Conservation (phyloP, 2,888 invertebrate genomes). For the Nasonia oneida region DNA sequence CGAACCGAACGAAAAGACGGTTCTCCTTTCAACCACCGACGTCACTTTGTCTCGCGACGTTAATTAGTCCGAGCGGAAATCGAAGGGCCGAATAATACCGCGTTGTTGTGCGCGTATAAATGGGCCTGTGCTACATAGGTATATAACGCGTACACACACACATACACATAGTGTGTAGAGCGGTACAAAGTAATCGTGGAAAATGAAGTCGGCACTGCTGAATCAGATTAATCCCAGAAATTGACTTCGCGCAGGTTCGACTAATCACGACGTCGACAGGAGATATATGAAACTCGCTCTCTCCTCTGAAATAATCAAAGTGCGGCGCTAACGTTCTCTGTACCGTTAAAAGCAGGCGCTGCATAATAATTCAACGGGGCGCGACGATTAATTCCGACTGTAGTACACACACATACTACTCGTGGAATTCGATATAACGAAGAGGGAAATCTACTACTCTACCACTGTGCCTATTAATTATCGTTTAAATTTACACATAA, state of each 20-base stretch:
- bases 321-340: constrained; percentile 10
- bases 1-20: constrained; percentile 8
- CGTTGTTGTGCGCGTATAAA: background rate
- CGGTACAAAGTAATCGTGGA: background rate
- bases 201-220: background rate
- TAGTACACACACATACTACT: background rate
- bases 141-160: background rate
- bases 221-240: background rate
- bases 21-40: background rate
- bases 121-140: background rate
- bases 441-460: background rate
- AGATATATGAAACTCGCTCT: background rate
- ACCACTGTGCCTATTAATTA: no score
- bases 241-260: constrained; percentile 15
- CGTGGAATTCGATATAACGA: background rate
- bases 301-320: constrained; percentile 26
- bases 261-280: constrained; percentile 3
- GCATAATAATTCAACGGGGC: constrained; percentile 25
- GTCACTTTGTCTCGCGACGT: background rate
- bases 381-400: constrained; percentile 20
- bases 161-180: no score
- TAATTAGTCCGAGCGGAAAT: constrained; percentile 16
- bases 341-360: constrained; percentile 31
- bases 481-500: no score
- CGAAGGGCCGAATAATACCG: background rate